Base-by-base conservation (phyloP, 2,113 vertebrate genomes). In the Triplophysa dalaica region DNA sequence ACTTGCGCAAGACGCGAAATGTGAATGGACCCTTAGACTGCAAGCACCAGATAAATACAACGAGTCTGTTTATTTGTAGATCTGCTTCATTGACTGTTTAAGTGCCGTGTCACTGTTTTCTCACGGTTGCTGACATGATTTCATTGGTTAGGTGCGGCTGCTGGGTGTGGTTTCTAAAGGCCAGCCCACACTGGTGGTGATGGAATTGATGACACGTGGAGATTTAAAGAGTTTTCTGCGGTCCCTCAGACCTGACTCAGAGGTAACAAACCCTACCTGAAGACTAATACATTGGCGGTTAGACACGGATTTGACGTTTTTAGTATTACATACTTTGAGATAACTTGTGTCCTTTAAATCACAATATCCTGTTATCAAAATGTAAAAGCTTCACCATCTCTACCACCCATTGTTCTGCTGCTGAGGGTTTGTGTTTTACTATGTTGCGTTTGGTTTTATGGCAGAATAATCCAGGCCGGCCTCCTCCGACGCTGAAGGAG, bases 121-220 rank as follows among this genome's bases (percentile, higher is more conserved):
- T 26, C 21, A 8, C 50, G 8, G 26, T 77, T 38, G 52, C 16
- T 21, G 7, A 38, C 6, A 12, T 73, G 12, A 26, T 16, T 50
- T 70, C 73, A 45, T 41, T 8, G 41, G 8, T 26, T 89, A 99
- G 97, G 97, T 99, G 80, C 95, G 97, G 65, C 94, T 99, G 83
- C 87, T 99, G 10, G 97, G 97, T 0, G 97, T 99, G 63, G 97
- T 99, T 22, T 99, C 97, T 0, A 98, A 97, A 85, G 97, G 97
- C 1, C 97, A 99, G 60, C 97, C 97, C 0, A 98, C 97, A 0
- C 88, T 99, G 84, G 97, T 99, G 74, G 94, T 99, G 83, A 99
- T 99, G 97, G 97, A 99, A 89, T 81, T 99, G 77, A 99, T 99
- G 97, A 95, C 95, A 13, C 95, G 98, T 0, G 97, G 97, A 7